These are phyloP conservation scores for Gymnarchus niloticus DNA, from an alignment of 2,113 vertebrate species.

Conservation along the genomic window DNA sequence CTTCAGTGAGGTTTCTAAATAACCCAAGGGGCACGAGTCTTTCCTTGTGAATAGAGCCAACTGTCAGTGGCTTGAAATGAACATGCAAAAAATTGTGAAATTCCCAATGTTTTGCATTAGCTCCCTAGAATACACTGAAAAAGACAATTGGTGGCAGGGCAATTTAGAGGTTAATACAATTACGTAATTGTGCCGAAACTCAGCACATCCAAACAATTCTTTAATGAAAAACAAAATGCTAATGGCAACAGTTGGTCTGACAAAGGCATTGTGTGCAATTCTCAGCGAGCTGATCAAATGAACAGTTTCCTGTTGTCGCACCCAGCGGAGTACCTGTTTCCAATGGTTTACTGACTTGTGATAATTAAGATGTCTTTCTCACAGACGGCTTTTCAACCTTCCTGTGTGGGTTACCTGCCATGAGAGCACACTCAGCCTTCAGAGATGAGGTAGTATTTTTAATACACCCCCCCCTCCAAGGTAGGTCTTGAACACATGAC, in stretches of 20 bases:
- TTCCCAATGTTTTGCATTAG: conserved; percentile 22
- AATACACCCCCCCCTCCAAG: background rate
- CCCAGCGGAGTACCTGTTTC: background rate
- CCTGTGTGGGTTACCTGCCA: background rate
- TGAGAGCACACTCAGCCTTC: background rate
- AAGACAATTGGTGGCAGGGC: conserved; percentile 15
- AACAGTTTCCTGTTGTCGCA: background rate
- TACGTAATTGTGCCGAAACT: conserved; percentile 5
- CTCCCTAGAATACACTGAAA: conserved; percentile 26
- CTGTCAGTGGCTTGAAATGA: conserved; percentile 49
- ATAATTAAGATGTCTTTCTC: background rate
- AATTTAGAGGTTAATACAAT: conserved; percentile 41
- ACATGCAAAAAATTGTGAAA: conserved; percentile 40
- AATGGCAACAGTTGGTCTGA: background rate
- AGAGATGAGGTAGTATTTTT: background rate
- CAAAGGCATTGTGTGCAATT: background rate
- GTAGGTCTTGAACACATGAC: background rate
- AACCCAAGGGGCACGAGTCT: conserved; percentile 47
- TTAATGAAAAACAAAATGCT: background rate
- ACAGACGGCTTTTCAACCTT: background rate
- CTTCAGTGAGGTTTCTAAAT: conserved; percentile 53
- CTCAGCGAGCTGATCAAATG: background rate
- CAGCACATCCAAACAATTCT: background rate
- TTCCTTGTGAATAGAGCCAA: conserved; percentile 48
- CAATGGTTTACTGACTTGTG: too few species aligned